Percentiles rank a stretch among this genome's conserved stretches.
These are phyloP conservation scores for Misgurnus anguillicaudatus DNA, from an alignment of 2,113 vertebrate species.

Conservation along the genomic window DNA sequence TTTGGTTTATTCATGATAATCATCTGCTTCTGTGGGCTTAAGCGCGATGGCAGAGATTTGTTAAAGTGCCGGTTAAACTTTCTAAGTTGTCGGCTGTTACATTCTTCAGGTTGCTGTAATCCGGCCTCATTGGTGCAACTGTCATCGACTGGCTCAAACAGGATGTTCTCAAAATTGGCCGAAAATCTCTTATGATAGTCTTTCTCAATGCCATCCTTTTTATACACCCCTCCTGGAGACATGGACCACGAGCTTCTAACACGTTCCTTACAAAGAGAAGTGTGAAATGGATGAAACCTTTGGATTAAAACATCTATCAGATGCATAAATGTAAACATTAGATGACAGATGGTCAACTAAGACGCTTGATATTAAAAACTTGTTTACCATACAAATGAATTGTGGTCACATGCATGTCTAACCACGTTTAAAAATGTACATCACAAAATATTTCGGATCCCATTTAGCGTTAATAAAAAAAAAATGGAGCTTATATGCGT, in stretches of 20 bases:
- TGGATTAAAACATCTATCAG: too few species aligned
- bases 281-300: neutral
- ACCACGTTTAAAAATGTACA: too few species aligned
- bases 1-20: conserved; percentile 72
- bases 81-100: neutral
- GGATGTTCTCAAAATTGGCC: neutral
- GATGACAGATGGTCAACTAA: too few species aligned
- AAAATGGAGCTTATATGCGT: neutral
- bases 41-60: neutral
- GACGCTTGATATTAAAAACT: too few species aligned
- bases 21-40: neutral
- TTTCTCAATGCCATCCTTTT: neutral
- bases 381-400: too few species aligned
- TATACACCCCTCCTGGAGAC: neutral
- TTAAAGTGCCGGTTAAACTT: neutral
- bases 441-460: too few species aligned
- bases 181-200: too few species aligned
- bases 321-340: too few species aligned
- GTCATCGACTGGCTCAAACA: neutral
- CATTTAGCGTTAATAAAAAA: neutral
- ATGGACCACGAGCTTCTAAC: neutral
- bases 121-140: neutral
- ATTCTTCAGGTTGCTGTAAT: neutral
- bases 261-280: neutral
- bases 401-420: too few species aligned